Conservation (phyloP, 2,113 vertebrate genomes). For the Mesocricetus auratus region DNA sequence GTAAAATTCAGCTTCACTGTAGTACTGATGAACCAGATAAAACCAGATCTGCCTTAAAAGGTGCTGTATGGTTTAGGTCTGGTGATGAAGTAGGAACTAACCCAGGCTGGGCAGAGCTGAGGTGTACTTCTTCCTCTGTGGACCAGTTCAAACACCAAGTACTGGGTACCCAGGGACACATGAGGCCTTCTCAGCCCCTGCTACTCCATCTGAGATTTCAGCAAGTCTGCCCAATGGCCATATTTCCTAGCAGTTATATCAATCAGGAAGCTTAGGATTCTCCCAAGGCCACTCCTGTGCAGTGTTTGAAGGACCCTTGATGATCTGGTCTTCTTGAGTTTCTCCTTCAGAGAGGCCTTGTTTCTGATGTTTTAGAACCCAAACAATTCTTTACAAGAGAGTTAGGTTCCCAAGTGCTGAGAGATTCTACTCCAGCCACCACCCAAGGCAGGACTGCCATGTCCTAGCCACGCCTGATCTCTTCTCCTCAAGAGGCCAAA, state of each 20-base stretch:
- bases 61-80: not conserved
- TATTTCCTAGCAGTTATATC: rapidly evolving
- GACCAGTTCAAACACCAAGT: not conserved
- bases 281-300: not conserved
- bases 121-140: not conserved
- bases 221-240: too few relatives aligned
- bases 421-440: not conserved
- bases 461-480: rapidly evolving
- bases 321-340: not conserved
- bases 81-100: not conserved
- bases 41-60: not conserved
- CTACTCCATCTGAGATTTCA: not conserved
- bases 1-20: not conserved
- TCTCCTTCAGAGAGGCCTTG: not conserved
- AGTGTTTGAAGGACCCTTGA: not conserved
- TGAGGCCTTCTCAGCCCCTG: not conserved
- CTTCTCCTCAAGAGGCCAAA: rapidly evolving
- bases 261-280: not conserved
- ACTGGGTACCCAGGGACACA: rapidly evolving
- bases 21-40: not conserved
- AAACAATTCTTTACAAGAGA: not conserved
- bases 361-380: not conserved
- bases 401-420: not conserved
- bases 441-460: rapidly evolving
- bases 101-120: not conserved